phyloP scores from a whole-genome alignment of 1,140 invertebrate species.

The Platorchestia sp. region DNA sequence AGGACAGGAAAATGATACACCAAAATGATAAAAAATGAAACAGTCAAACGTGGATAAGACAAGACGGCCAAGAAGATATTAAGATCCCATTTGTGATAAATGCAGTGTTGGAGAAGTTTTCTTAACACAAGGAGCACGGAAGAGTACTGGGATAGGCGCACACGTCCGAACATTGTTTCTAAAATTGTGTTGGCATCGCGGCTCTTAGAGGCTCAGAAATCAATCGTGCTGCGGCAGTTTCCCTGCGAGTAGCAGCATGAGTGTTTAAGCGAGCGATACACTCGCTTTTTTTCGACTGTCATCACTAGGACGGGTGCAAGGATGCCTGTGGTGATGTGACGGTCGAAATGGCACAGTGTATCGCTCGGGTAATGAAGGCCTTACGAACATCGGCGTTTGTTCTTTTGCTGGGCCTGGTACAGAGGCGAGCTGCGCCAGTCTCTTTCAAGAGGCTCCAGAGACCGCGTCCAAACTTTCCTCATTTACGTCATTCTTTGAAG shows the following conservation, averaged over 20 bases:
- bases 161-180: background rate
- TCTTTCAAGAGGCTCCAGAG: background rate
- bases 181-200: background rate
- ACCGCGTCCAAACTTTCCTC: background rate
- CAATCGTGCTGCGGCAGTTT: background rate
- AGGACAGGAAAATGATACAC: too few species aligned
- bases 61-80: too few species aligned
- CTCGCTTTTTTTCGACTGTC: background rate
- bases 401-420: background rate
- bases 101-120: too few species aligned
- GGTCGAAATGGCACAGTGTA: background rate
- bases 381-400: background rate
- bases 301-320: background rate
- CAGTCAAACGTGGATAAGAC: too few species aligned
- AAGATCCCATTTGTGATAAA: too few species aligned
- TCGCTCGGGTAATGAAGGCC: background rate
- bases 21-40: too few species aligned
- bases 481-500: constrained; percentile 9
- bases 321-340: too few species aligned
- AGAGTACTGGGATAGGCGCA: background rate
- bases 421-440: background rate
- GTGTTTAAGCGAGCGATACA: background rate
- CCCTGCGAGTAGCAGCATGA: background rate
- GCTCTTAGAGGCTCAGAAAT: background rate
- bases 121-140: too few species aligned